phyloP scores from a whole-genome alignment of 2,113 vertebrate species.

The Pseudolaguvia tuberculata region DNA sequence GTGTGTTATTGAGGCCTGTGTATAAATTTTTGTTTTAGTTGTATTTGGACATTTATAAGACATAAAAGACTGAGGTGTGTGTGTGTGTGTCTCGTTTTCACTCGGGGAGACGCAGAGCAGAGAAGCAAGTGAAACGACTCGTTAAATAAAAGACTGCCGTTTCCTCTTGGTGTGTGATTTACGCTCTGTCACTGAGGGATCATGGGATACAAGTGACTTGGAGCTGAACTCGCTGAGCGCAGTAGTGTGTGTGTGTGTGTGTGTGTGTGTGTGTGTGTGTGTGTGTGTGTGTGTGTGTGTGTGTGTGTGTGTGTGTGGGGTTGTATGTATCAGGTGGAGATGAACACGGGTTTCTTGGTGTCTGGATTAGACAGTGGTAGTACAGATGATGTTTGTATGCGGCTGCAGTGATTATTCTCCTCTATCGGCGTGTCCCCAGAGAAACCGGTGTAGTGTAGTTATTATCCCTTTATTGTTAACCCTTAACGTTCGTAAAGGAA shows the following conservation, averaged over 20 bases:
- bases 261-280: conserved; percentile 4
- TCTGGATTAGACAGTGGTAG: neutral
- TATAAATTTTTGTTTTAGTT: conserved; percentile 26
- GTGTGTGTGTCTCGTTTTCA: neutral
- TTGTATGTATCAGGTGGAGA: neutral
- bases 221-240: conserved; percentile 8
- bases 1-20: conserved; percentile 28
- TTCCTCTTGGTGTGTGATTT: conserved; percentile 30
- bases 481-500: no score
- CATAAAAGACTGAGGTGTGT: neutral
- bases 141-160: conserved; percentile 30
- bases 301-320: neutral
- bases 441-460: no score
- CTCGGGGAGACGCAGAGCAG: conserved; percentile 18
- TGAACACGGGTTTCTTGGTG: neutral
- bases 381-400: neutral
- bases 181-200: neutral
- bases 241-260: neutral
- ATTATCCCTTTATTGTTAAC: no score
- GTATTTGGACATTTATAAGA: neutral
- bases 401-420: neutral
- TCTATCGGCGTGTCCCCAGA: neutral
- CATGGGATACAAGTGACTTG: conserved; percentile 16
- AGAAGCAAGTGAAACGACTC: conserved; percentile 3
- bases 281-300: neutral